Conservation (phyloP, 37 sponge, comb jelly and placozoan species). For the Cladorhizidae sp. region DNA sequence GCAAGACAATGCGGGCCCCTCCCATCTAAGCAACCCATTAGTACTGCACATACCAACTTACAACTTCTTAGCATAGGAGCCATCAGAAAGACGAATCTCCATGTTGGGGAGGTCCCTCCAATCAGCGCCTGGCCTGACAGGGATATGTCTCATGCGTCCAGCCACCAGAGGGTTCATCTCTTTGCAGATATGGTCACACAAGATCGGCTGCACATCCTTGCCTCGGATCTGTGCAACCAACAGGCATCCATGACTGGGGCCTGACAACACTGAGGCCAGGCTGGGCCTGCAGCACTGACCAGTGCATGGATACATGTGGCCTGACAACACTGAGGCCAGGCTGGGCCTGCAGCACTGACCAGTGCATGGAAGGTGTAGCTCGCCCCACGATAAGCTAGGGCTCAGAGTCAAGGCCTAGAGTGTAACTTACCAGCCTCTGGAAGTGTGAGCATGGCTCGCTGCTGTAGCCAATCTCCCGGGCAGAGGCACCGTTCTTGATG, state of each 20-base stretch:
- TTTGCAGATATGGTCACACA: constrained; percentile 93
- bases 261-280: too few species aligned
- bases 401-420: too few species aligned
- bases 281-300: too few species aligned
- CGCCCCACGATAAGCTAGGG: too few species aligned
- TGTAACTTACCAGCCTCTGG: constrained; percentile 75
- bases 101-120: constrained; percentile 97
- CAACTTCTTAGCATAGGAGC: constrained; percentile 73
- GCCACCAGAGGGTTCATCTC: constrained; percentile 95
- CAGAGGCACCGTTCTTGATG: constrained; percentile 82
- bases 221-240: constrained; percentile 66
- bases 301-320: too few species aligned
- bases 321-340: too few species aligned
- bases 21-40: too few species aligned
- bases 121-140: constrained; percentile 85
- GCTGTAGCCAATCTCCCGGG: constrained; percentile 71
- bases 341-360: too few species aligned
- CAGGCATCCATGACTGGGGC: background rate
- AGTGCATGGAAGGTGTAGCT: too few species aligned
- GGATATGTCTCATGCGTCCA: constrained; percentile 85
- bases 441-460: constrained; percentile 84
- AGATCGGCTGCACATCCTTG: constrained; percentile 54
- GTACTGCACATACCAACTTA: constrained; percentile 29
- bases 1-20: too few species aligned
- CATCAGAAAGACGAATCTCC: constrained; percentile 80